Conservation (phyloP, 2,888 invertebrate species). For the Serrognathus titanus region DNA sequence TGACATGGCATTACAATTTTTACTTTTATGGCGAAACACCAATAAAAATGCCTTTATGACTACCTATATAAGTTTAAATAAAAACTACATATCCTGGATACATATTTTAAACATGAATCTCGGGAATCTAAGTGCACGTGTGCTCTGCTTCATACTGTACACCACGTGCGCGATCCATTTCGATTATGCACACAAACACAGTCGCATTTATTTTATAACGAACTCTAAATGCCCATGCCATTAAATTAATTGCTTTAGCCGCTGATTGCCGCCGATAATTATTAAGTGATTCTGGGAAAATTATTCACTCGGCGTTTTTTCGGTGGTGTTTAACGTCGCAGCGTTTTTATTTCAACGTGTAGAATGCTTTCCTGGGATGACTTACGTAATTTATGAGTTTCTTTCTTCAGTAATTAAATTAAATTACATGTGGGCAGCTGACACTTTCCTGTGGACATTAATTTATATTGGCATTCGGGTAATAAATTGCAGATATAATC, state of each 20-base stretch:
- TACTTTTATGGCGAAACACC: conserved; percentile 34
- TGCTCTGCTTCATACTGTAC: conserved; percentile 5
- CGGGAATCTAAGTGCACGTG: conserved; percentile 19
- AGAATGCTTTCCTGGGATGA: background rate
- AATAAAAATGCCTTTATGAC: conserved; percentile 34
- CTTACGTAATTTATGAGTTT: conserved; percentile 1
- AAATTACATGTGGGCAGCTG: background rate
- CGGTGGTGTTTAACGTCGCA: background rate
- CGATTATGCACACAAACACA: background rate
- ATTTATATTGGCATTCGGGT: too few relatives aligned
- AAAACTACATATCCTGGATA: conserved; percentile 28
- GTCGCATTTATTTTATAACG: background rate
- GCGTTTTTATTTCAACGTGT: background rate
- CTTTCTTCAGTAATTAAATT: background rate
- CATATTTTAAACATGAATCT: conserved; percentile 33
- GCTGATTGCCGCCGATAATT: background rate
- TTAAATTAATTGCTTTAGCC: background rate
- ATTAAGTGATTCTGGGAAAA: background rate
- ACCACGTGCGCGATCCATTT: conserved; percentile 10
- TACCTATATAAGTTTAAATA: conserved; percentile 32
- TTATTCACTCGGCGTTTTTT: background rate
- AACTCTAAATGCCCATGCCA: background rate
- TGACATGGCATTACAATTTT: conserved; percentile 32
- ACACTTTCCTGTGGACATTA: background rate
- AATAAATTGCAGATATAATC: too few relatives aligned